Conservation (phyloP, 2,797 vertebrate genomes). For the Serranus cabrilla region DNA sequence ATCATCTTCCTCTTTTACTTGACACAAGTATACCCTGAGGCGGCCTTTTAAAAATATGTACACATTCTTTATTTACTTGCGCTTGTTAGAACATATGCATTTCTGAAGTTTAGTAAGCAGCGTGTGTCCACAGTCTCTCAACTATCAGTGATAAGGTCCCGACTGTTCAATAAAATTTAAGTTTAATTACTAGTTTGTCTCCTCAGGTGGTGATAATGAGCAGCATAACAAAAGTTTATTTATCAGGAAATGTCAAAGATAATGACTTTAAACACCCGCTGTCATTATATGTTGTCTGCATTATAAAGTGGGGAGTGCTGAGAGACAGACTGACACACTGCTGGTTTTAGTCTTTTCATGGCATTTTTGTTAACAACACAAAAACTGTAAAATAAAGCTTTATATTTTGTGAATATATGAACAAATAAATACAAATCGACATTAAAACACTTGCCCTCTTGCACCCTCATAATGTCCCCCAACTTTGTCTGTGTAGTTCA, state of each 20-base stretch:
- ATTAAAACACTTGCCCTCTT: conserved; percentile 3
- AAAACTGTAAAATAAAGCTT: background rate
- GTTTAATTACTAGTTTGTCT: conserved; percentile 12
- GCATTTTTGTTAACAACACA: background rate
- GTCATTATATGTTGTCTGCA: conserved; percentile 3
- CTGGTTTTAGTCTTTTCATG: background rate
- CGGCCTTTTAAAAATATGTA: background rate
- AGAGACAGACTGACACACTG: background rate
- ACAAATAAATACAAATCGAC: background rate
- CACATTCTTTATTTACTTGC: background rate
- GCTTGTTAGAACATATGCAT: background rate
- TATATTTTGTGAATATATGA: background rate
- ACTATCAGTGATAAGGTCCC: background rate
- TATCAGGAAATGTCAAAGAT: conserved; percentile 49
- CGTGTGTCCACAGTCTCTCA: background rate
- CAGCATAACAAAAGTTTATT: conserved; percentile 28
- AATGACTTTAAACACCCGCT: conserved; percentile 27
- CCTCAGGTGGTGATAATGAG: background rate
- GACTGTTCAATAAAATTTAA: background rate
- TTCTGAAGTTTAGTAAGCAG: background rate
- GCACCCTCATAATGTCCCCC: background rate
- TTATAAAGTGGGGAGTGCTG: background rate
- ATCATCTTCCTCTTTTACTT: conserved; percentile 20
- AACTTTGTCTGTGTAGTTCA: conserved; percentile 1
- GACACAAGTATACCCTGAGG: background rate